These are phyloP conservation scores for Ditula angustiorana DNA, from an alignment of 2,888 invertebrate species.

Conservation along the genomic window DNA sequence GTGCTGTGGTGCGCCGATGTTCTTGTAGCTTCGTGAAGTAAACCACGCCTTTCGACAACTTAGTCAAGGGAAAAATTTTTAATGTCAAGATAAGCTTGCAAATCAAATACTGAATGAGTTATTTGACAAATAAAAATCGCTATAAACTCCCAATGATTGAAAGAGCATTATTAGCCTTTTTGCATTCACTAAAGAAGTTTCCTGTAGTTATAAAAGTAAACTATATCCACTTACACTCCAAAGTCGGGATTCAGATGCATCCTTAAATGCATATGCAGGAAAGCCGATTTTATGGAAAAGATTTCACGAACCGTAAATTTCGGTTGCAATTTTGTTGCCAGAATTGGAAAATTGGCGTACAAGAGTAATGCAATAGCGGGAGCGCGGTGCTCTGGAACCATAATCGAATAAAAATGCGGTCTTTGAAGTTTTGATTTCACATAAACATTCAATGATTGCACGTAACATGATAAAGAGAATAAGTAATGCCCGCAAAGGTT, in stretches of 20 bases:
- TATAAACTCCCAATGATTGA: too few relatives aligned
- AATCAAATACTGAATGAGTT: too few relatives aligned
- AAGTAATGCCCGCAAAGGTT: slow-evolving; percentile 21
- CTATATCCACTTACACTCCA: neutral
- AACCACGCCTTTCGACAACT: too few relatives aligned
- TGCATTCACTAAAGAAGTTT: too few relatives aligned
- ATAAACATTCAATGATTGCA: slow-evolving; percentile 48
- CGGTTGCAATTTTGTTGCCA: slow-evolving; percentile 29
- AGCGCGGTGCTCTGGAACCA: slow-evolving; percentile 7
- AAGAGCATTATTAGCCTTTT: too few relatives aligned
- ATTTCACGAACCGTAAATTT: slow-evolving; percentile 22
- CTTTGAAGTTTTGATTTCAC: slow-evolving; percentile 45
- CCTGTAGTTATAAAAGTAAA: too few relatives aligned
- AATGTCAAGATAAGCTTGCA: too few relatives aligned
- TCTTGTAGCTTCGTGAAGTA: too few relatives aligned
- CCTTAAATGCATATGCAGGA: neutral
- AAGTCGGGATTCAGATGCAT: neutral
- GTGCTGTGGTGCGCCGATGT: too few relatives aligned
- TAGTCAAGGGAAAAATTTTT: too few relatives aligned
- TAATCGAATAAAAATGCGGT: slow-evolving; percentile 30
- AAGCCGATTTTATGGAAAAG: slow-evolving; percentile 11
- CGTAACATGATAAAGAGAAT: slow-evolving; percentile 43
- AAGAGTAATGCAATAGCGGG: slow-evolving; percentile 18
- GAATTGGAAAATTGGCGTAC: slow-evolving; percentile 35
- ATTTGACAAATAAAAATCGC: too few relatives aligned